These are phyloP conservation scores for Coilia nasus DNA, from an alignment of 2,797 vertebrate genomes.

Conservation along the genomic window DNA sequence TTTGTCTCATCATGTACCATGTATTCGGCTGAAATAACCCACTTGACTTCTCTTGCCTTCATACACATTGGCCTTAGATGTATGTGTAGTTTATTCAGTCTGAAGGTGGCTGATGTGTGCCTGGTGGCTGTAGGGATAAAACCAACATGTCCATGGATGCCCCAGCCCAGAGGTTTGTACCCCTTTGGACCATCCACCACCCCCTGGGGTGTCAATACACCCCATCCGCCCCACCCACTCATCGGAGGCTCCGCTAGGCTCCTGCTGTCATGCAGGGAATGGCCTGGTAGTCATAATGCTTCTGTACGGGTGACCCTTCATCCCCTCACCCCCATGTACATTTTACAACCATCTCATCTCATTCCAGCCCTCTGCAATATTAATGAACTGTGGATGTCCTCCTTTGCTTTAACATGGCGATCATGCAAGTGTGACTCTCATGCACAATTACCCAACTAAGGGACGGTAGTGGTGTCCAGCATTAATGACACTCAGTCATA, in stretches of 20 bases:
- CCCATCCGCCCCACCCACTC: not conserved
- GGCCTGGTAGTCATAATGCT: not conserved
- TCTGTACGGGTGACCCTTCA: slow-evolving; percentile 27
- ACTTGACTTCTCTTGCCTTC: too few species aligned
- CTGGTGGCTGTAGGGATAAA: not conserved
- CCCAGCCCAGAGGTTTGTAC: not conserved
- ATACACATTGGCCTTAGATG: not conserved
- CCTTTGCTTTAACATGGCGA: not conserved
- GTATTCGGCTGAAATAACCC: too few species aligned
- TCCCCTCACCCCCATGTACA: slow-evolving; percentile 28
- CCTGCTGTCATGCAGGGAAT: not conserved
- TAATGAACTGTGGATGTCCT: slow-evolving; percentile 42
- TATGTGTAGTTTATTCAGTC: not conserved
- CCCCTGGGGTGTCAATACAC: too few species aligned
- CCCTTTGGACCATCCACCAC: too few species aligned
- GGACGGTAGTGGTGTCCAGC: not conserved
- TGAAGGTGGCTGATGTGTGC: not conserved
- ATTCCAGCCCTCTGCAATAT: slow-evolving; percentile 42
- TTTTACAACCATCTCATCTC: slow-evolving; percentile 38
- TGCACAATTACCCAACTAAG: not conserved
- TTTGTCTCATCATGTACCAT: too few species aligned
- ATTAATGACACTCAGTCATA: not conserved
- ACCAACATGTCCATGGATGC: not conserved
- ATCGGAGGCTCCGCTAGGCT: not conserved
- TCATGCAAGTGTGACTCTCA: not conserved